phyloP scores from a whole-genome alignment of 2,888 invertebrate genomes.

The Lampropteryx suffumata region DNA sequence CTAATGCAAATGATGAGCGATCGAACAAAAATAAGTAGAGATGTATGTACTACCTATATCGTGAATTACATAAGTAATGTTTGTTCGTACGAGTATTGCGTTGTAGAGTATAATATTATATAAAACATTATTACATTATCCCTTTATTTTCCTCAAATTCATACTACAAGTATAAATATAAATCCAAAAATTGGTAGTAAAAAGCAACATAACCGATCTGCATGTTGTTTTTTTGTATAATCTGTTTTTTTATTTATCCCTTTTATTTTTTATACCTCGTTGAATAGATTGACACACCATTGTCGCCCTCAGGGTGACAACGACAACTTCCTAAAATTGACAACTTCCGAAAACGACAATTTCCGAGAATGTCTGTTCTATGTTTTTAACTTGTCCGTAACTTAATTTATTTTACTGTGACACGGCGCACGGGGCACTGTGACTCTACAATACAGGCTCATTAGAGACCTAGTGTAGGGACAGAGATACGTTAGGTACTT shows the following conservation, averaged over 20 bases:
- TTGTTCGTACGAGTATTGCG: constrained; percentile 80
- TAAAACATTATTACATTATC: constrained; percentile 73
- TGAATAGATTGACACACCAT: no score
- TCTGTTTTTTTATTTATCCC: constrained; percentile 47
- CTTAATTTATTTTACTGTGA: no score
- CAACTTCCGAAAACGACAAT: no score
- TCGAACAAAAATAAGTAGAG: constrained; percentile 78
- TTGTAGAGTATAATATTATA: constrained; percentile 80
- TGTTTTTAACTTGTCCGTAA: no score
- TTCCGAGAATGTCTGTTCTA: no score
- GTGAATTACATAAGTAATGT: constrained; percentile 79
- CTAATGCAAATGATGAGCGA: constrained; percentile 63
- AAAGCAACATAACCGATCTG: constrained; percentile 80
- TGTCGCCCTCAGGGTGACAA: no score
- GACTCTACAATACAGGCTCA: no score
- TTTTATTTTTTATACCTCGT: not conserved
- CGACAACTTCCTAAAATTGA: no score
- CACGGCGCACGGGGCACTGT: no score
- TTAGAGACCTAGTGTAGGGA: no score
- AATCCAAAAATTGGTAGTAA: constrained; percentile 83
- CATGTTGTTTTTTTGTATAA: constrained; percentile 64
- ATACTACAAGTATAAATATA: constrained; percentile 82
- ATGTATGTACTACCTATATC: constrained; percentile 66
- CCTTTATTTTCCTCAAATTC: constrained; percentile 81
- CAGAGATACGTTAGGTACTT: no score